Evolutionary conservation across 2,113 vertebrate genomes (phyloP), one percentile per base, ranked within the genome.

Genomic region (Alethe castanea): DNA sequence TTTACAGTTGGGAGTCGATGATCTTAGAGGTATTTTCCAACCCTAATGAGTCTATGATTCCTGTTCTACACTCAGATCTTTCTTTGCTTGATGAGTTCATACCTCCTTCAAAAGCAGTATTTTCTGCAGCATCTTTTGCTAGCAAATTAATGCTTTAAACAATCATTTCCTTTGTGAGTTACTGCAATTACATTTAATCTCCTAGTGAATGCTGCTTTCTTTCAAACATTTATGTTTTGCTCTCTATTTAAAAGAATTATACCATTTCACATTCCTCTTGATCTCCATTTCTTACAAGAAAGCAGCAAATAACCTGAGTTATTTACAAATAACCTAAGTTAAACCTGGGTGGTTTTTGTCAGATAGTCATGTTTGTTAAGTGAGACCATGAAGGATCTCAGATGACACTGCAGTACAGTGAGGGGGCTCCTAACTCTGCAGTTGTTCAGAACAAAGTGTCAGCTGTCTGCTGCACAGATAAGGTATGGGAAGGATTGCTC

Each of bases 391-490:
- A 60, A 76, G 67, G 59, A 47, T 25, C 57, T 89, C 5, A 40
- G 60, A 33, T 62, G 88, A 42, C 29, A 14, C 2, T 53, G 62
- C 73, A 61, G 33, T 45, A 7, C 52, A 40, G 35, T 4, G 54
- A 81, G 22, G 31, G 82, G 12, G 38, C 25, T 53, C 0, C 0
- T 45, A 78, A 60, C 40, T 61, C 70, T 77, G 81, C 54, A 44
- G 3, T 76, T 64, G 56, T 53, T 95, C 48, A 54, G 66, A 89
- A 77, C 29, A 88, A 85, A 47, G 48, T 44, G 45, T 85, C 89
- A 87, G 81, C 73, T 76, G 78, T 84, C 44, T 57, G 70, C 76
- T 78, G 86, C 69, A 56, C 65, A 76, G 86, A 85, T 79, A 82
- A 80, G 79, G 72, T 69, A 62, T 38, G 76, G 81, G 85, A 90